Base-by-base conservation (phyloP, 2,113 vertebrate genomes). In the Sceloporus undulatus region DNA sequence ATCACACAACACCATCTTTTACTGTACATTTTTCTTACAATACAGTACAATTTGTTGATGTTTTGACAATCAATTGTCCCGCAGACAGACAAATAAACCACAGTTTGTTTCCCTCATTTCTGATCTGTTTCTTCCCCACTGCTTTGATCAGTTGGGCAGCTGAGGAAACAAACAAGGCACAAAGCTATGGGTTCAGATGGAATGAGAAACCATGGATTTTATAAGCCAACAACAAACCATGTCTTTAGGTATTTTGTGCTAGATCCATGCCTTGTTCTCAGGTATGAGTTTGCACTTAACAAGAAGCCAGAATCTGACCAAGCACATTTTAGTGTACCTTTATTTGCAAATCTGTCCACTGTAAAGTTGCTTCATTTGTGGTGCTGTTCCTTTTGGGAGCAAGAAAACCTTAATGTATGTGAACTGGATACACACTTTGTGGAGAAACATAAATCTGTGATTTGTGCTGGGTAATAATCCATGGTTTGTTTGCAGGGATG, bases 391-490 rank as follows among this genome's bases (percentile, higher is more conserved):
- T 86, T 52, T 52, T 89, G 93, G 93, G 91, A 90, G 48, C 23
- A 96, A 77, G 59, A 88, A 90, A 90, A 87, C 48, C 70, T 66
- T 23, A 34, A 80, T 34, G 79, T 19, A 71, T 16, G 82, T 91
- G 93, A 93, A 87, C 85, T 87, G 82, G n/a, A 91, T 90, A 90
- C 79, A n/a, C 90, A 88, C 79, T 85, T 79, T 90, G 68, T 87
- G 79, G 88, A 93, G 92, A 92, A 91, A 85, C 62, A 78, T 80
- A 91, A 93, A 92, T 92, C 91, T 71, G 25, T 71, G 68, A 11
- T 29, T 29, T 29, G 29, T 71, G 68, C 27, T 29, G 68, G 27
- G 2, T 71, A 71, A 71, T 27, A 71, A n/a, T 29, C 25, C 27
- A 68, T 29, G 25, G 68, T 71, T 71, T 71, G 68, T 27, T 27